phyloP scores from a whole-genome alignment of 2,113 vertebrate genomes.

The Corythoichthys haematopterus region DNA sequence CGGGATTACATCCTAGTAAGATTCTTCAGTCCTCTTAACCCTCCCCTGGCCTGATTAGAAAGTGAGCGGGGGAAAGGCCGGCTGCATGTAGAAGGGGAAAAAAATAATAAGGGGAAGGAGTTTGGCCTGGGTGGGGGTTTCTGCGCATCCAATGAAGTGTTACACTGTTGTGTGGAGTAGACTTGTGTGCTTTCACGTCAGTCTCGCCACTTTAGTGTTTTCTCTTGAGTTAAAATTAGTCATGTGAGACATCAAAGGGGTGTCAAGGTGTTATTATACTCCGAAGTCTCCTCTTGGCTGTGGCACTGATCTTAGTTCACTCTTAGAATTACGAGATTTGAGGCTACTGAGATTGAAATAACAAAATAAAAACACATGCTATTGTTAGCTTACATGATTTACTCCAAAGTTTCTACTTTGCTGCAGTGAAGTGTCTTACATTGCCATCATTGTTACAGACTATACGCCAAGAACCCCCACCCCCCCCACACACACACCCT shows the following conservation, averaged over 20 bases:
- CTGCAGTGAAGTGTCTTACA: background rate
- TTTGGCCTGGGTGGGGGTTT: slow-evolving; percentile 28
- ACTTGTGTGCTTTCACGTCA: slow-evolving; percentile 50
- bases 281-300: background rate
- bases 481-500: too few species aligned
- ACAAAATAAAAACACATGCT: background rate
- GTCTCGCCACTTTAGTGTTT: slow-evolving; percentile 31
- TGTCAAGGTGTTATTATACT: background rate
- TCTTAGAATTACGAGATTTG: background rate
- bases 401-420: background rate
- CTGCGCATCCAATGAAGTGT: slow-evolving; percentile 69
- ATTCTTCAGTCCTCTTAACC: slow-evolving; percentile 73
- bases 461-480: too few species aligned
- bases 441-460: background rate
- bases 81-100: slow-evolving; percentile 42
- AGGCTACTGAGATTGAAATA: background rate
- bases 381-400: background rate
- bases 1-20: slow-evolving; percentile 79
- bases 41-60: slow-evolving; percentile 70
- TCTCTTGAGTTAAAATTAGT: background rate
- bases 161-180: slow-evolving; percentile 60
- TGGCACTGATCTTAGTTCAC: background rate
- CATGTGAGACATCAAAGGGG: background rate
- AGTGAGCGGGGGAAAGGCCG: slow-evolving; percentile 68
- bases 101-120: background rate